Evolutionary conservation across 2,113 vertebrate genomes (phyloP).

Genomic region (Dolichallabes microphthalmus): DNA sequence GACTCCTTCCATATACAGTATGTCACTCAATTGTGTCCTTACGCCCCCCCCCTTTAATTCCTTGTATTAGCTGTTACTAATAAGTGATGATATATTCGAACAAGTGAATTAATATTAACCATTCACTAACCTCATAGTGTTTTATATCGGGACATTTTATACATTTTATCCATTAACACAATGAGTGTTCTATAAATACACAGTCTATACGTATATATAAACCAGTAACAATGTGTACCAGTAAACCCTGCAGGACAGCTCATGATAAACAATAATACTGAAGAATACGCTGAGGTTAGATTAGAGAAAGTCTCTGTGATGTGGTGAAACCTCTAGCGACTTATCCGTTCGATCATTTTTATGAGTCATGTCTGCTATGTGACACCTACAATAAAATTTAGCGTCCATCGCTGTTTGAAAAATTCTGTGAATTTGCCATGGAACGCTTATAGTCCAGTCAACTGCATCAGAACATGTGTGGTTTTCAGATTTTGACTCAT

Average conservation of each 20-base stretch:
- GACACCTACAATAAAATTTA: constrained; percentile 7
- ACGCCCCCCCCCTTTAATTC: not conserved
- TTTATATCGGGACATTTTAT: not conserved
- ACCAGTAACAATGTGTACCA: not conserved
- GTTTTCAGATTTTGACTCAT: constrained; percentile 43
- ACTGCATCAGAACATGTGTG: constrained; percentile 4
- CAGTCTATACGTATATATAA: not conserved
- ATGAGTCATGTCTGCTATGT: not conserved
- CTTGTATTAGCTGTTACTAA: not conserved
- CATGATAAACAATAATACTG: not conserved
- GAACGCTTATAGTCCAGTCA: not conserved
- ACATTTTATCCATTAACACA: not conserved
- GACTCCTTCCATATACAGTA: not conserved
- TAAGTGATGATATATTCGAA: not conserved
- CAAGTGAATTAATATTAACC: not conserved
- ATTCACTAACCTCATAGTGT: not conserved
- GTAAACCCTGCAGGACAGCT: not conserved
- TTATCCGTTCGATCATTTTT: not conserved
- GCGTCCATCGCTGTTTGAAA: not conserved
- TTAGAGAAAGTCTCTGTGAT: not conserved
- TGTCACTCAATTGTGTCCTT: not conserved
- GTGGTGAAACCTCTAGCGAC: not conserved
- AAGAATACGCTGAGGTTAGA: not conserved
- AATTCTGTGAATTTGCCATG: not conserved
- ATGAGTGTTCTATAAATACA: not conserved